Percentiles rank a stretch among this genome's conserved stretches.
Conservation (phyloP, 2,113 vertebrate species). For the Podocnemis expansa region DNA sequence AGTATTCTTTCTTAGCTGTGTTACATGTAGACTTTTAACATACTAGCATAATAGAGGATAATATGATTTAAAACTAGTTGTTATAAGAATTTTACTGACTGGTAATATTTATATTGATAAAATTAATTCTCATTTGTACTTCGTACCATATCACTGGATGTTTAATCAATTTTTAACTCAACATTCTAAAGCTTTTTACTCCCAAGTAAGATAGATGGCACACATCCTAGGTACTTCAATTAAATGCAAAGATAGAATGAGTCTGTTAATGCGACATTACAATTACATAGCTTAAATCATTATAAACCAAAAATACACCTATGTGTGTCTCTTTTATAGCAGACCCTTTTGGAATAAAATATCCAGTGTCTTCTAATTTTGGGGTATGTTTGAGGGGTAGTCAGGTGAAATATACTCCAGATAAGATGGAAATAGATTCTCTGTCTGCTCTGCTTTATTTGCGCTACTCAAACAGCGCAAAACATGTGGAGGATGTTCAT, state of each 20-base stretch:
- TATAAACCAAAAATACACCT: not conserved
- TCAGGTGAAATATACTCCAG: not conserved
- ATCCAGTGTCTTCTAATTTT: not conserved
- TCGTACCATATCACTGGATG: not conserved
- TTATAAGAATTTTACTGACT: not conserved
- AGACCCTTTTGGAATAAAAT: not conserved
- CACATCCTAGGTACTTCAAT: not conserved
- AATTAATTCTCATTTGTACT: not conserved
- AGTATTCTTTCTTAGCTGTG: not conserved
- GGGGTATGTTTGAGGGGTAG: not conserved
- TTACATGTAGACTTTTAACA: not conserved
- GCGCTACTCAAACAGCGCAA: not conserved
- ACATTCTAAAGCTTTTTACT: not conserved
- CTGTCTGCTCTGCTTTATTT: not conserved
- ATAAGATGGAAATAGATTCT: not conserved
- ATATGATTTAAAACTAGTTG: not conserved
- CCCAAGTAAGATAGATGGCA: not conserved
- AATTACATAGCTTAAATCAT: not conserved
- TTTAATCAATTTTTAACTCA: not conserved
- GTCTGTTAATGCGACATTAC: not conserved
- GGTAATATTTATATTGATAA: not conserved
- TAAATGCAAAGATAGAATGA: not conserved
- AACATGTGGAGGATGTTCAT: not conserved
- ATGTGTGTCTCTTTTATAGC: not conserved
- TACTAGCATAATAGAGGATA: not conserved